These are phyloP conservation scores for Boleophthalmus pectinirostris DNA, from an alignment of 2,113 vertebrate genomes.

Conservation along the genomic window DNA sequence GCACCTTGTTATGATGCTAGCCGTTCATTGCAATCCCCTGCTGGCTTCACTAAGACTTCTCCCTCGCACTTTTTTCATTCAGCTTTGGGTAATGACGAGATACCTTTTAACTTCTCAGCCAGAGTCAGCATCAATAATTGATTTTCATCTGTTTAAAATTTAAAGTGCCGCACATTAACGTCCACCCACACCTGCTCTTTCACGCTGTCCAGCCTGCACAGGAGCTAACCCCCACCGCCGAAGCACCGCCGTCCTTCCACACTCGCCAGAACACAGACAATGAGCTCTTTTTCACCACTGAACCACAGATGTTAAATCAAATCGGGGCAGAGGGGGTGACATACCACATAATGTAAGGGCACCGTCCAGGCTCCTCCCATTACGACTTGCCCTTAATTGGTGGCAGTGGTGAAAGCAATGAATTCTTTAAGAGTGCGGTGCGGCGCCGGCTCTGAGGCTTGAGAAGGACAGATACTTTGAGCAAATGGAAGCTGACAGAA, in stretches of 20 bases:
- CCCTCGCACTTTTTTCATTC: slow-evolving; percentile 52
- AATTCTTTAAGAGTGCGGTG: slow-evolving; percentile 69
- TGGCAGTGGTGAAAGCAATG: slow-evolving; percentile 63
- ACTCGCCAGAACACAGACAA: slow-evolving; percentile 56
- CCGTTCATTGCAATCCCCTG: slow-evolving; percentile 29
- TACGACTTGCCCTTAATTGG: slow-evolving; percentile 75
- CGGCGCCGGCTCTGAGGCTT: slow-evolving; percentile 45
- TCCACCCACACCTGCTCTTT: slow-evolving; percentile 79
- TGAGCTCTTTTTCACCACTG: slow-evolving; percentile 58
- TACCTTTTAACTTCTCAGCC: slow-evolving; percentile 83
- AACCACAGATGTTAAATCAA: slow-evolving; percentile 74
- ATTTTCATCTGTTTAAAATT: slow-evolving; percentile 80
- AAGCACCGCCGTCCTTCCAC: not conserved
- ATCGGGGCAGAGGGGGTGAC: slow-evolving; percentile 64
- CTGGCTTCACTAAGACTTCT: slow-evolving; percentile 50
- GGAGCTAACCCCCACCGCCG: slow-evolving; percentile 23
- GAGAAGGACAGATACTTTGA: slow-evolving; percentile 50
- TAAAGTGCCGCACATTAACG: slow-evolving; percentile 82
- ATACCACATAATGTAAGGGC: slow-evolving; percentile 69
- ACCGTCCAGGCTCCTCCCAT: slow-evolving; percentile 67
- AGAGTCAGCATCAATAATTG: slow-evolving; percentile 79
- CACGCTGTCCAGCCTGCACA: slow-evolving; percentile 68
- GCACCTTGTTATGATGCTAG: slow-evolving; percentile 12
- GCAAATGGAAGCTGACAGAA: slow-evolving; percentile 74
- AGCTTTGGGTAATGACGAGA: slow-evolving; percentile 73